A percentile compares a stretch with the other conserved stretches of the same genome.
These are phyloP conservation scores for Ladona fulva DNA, from an alignment of 1,140 invertebrate species.

Conservation along the genomic window DNA sequence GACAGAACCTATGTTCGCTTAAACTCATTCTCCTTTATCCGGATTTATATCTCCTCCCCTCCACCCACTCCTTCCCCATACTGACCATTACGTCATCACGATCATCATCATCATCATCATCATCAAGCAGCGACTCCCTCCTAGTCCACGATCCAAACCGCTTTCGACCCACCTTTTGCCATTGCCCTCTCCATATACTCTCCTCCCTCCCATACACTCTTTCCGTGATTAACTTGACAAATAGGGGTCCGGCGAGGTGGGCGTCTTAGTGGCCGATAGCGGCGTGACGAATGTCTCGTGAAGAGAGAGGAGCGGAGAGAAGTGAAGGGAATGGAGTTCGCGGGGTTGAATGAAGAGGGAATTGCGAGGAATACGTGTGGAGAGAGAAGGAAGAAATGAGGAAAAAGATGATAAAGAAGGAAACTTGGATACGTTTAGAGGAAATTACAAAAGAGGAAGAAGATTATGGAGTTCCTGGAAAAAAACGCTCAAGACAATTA, in stretches of 20 bases:
- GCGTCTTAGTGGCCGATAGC: neutral
- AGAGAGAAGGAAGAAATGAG: too few relatives aligned
- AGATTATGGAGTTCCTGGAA: too few relatives aligned
- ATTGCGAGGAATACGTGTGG: neutral
- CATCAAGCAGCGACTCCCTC: neutral
- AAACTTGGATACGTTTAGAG: too few relatives aligned
- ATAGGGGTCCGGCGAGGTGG: neutral
- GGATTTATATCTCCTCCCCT: neutral
- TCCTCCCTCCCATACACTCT: too few relatives aligned
- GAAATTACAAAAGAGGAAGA: too few relatives aligned
- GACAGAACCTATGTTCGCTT: neutral
- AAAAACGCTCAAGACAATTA: too few relatives aligned
- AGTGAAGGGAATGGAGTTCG: neutral
- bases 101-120: neutral
- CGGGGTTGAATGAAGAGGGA: neutral
- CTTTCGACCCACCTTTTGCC: neutral
- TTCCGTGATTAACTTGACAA: constrained; percentile 9
- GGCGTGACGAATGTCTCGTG: neutral
- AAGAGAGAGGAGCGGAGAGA: too few relatives aligned
- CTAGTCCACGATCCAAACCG: neutral
- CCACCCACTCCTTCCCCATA: neutral
- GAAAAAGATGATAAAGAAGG: too few relatives aligned
- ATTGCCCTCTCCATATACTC: neutral
- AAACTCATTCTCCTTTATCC: neutral
- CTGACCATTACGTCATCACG: neutral